phyloP scores from a whole-genome alignment of 2,113 vertebrate genomes.

The Chiloscyllium plagiosum region DNA sequence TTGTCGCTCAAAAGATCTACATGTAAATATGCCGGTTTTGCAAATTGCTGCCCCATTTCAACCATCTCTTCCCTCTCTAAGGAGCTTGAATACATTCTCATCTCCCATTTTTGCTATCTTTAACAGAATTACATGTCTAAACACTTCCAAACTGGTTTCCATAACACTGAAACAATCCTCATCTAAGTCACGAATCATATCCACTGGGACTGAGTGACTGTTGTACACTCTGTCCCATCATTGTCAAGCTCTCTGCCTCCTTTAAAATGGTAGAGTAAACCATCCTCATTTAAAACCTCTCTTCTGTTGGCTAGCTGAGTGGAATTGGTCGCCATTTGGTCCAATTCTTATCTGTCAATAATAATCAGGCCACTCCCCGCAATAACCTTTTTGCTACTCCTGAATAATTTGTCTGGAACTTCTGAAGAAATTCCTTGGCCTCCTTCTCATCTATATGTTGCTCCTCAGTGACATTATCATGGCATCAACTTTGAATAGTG shows the following conservation, averaged over 20 bases:
- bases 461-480: too few relatives aligned
- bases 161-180: background rate
- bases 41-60: background rate
- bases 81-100: background rate
- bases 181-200: background rate
- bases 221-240: background rate
- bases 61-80: background rate
- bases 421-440: background rate
- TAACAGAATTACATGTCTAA: background rate
- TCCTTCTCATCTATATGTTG: background rate
- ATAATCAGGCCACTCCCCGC: background rate
- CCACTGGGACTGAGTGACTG: background rate
- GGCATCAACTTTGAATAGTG: too few relatives aligned
- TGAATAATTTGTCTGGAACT: background rate
- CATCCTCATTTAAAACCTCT: background rate
- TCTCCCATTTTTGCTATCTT: background rate
- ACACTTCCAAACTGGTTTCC: background rate
- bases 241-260: background rate
- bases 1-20: background rate
- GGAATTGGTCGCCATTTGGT: background rate
- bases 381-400: background rate
- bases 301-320: too few relatives aligned
- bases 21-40: background rate
- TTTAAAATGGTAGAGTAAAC: background rate
- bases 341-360: background rate